These are phyloP conservation scores for Hyperoplus immaculatus DNA, from an alignment of 2,797 vertebrate genomes.

Conservation along the genomic window DNA sequence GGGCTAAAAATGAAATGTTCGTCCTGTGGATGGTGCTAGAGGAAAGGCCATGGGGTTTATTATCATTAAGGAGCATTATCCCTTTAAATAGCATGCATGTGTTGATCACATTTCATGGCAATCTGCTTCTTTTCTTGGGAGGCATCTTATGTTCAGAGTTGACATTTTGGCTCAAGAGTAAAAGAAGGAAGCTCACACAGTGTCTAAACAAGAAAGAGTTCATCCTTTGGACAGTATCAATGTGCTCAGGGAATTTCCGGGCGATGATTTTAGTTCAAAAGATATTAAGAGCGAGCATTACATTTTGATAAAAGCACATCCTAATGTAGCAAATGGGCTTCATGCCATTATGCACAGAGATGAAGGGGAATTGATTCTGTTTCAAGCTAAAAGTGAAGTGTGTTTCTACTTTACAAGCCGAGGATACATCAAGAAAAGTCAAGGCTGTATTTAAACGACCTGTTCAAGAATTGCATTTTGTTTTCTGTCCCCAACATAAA, in stretches of 20 bases:
- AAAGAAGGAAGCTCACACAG: not conserved
- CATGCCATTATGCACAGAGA: not conserved
- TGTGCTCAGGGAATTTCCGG: not conserved
- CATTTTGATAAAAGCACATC: slow-evolving; percentile 3
- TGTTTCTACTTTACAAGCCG: not conserved
- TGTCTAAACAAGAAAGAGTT: not conserved
- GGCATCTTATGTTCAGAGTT: slow-evolving; percentile 2
- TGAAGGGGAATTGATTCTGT: not conserved
- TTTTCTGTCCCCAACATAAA: slow-evolving; percentile 20
- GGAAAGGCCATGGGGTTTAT: slow-evolving; percentile 42
- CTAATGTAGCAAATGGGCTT: slow-evolving; percentile 12
- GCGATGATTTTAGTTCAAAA: not conserved
- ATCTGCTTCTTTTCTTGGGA: slow-evolving; percentile 1
- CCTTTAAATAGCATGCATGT: slow-evolving; percentile 6
- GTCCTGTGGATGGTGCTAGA: slow-evolving; percentile 66
- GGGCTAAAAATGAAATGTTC: not conserved
- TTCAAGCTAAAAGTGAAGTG: not conserved
- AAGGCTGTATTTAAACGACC: not conserved
- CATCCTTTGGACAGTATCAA: not conserved
- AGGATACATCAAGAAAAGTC: not conserved
- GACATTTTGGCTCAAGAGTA: slow-evolving; percentile 6
- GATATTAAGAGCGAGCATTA: not conserved
- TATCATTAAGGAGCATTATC: slow-evolving; percentile 10
- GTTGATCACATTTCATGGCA: slow-evolving; percentile 20
- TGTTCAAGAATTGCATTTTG: not conserved